Evolutionary conservation across 1,140 invertebrate genomes (phyloP), one percentile per base, ranked within the genome.

Genomic region (Dendrolimus kikuchii): DNA sequence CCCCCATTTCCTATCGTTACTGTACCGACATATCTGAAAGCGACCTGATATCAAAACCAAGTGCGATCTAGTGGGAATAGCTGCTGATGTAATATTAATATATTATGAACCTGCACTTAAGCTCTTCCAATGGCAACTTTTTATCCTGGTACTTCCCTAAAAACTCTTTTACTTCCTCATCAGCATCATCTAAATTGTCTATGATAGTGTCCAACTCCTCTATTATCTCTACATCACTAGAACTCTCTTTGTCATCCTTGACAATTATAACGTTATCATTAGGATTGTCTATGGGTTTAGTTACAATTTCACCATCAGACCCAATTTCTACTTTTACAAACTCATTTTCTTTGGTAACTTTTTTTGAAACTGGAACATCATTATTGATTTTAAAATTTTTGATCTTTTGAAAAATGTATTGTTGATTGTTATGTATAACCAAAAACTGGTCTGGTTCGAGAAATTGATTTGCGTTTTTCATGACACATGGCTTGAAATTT

Each of bases 401-500:
- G 4, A 68, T 65, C 44, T 84, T 83, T 49, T 82, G 70, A 49
- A 78, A 82, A 44, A 84, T 82, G 48, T 78, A 84, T 46, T 86
- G 82, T 23, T 84, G 82, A 43, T 86, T 86, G 46, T 86, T 84
- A 55, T 68, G 74, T 8, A 86, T 86, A 0, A 86, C 78, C n/a
- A 86, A 71, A 59, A 68, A 86, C 51, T 86, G 81, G 41, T 86
- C 77, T 4, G 72, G 59, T 54, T 73, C 73, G 40, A 86, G 53
- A 7, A 68, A 74, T 58, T 84, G 70, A 5, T 70, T 80, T 0
- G 74, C 71, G 46, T 74, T 73, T 64, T 81, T 81, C 61, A 81
- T 71, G 10, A 64, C 42, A 46, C 75, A 69, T 0, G 79, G 69
- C 38, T 70, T 75, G 40, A 86, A 86, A 57, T 86, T 71, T 39